Conservation (phyloP, 1,140 invertebrate genomes). For the Heliconius nattereri region DNA sequence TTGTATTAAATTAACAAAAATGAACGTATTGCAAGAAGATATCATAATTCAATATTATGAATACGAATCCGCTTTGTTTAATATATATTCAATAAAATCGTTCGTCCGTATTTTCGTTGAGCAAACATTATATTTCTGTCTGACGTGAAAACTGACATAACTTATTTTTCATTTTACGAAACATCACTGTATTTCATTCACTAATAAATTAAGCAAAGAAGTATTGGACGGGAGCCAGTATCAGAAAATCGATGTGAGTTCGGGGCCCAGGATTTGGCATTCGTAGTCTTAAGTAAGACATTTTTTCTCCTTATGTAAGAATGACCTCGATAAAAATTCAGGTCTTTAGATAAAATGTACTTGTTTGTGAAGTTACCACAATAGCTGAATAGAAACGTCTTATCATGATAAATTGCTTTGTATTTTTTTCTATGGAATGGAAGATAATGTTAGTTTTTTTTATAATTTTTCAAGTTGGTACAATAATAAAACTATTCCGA, state of each 20-base stretch:
- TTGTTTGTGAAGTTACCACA: slow-evolving; percentile 17
- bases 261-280: slow-evolving; percentile 52
- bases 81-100: slow-evolving; percentile 21
- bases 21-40: not conserved
- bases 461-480: not conserved
- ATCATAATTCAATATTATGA: slow-evolving; percentile 14
- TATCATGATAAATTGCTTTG: not conserved
- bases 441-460: not conserved
- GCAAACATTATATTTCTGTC: slow-evolving; percentile 10
- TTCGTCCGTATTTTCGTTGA: slow-evolving; percentile 9
- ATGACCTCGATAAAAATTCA: slow-evolving; percentile 36
- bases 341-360: slow-evolving; percentile 7
- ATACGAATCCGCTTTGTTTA: slow-evolving; percentile 10
- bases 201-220: slow-evolving; percentile 73
- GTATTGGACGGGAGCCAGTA: slow-evolving; percentile 70
- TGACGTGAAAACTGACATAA: slow-evolving; percentile 36
- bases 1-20: slow-evolving; percentile 7
- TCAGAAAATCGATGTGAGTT: slow-evolving; percentile 65
- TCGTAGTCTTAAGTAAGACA: slow-evolving; percentile 19
- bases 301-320: slow-evolving; percentile 29
- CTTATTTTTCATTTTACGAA: slow-evolving; percentile 46
- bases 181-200: slow-evolving; percentile 49
- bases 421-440: not conserved
- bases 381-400: slow-evolving; percentile 3
- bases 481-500: no score